phyloP scores from a whole-genome alignment of 2,113 vertebrate genomes.

The Hemibagrus wyckioides region DNA sequence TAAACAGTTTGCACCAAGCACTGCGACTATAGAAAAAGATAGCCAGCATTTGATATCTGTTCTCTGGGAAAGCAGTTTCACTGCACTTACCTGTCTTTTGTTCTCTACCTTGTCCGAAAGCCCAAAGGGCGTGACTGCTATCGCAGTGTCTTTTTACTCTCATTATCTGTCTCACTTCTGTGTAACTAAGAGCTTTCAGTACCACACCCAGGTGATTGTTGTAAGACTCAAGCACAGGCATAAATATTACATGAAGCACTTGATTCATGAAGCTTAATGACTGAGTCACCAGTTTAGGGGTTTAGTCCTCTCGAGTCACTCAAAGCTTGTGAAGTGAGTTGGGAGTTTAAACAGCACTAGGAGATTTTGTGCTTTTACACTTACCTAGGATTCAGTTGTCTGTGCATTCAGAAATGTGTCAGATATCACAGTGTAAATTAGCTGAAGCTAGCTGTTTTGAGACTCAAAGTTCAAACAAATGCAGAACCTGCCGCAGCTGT shows the following conservation, averaged over 20 bases:
- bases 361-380: not conserved
- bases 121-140: conserved; percentile 34
- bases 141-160: conserved; percentile 36
- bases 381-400: not conserved
- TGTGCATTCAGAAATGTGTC: not conserved
- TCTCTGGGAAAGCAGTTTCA: conserved; percentile 24
- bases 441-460: not conserved
- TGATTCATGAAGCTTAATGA: conserved; percentile 38
- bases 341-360: not conserved
- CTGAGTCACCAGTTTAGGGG: not conserved
- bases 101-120: conserved; percentile 15
- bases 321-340: not conserved
- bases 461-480: not conserved
- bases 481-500: not conserved
- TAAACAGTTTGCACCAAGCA: not conserved
- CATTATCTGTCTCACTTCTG: conserved; percentile 43
- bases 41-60: not conserved
- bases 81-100: conserved; percentile 36
- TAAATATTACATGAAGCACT: conserved; percentile 36
- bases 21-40: not conserved
- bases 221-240: conserved; percentile 14
- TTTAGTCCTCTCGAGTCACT: not conserved
- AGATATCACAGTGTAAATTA: not conserved
- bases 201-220: conserved; percentile 38
- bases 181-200: conserved; percentile 44